Conservation (phyloP, 2,888 invertebrate species). For the Pyralis farinalis region DNA sequence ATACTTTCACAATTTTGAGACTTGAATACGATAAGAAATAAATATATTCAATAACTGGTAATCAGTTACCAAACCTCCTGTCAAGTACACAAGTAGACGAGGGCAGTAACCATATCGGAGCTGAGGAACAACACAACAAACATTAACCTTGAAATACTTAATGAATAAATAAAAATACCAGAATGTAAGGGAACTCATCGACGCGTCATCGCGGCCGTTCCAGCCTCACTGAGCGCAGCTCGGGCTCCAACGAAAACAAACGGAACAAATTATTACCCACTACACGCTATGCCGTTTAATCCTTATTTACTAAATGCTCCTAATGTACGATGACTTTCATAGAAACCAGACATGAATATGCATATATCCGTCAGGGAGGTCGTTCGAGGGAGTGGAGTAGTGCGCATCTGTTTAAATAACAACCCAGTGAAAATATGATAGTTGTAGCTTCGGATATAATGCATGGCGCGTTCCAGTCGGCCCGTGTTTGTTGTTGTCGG, state of each 20-base stretch:
- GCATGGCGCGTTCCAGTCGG: background rate
- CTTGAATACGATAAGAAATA: no score
- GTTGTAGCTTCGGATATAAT: background rate
- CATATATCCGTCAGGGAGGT: constrained; percentile 49
- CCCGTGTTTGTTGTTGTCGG: no score
- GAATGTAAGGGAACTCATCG: constrained; percentile 32
- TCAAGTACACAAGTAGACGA: no score
- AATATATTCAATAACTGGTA: no score
- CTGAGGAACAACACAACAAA: no score
- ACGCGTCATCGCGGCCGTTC: constrained; percentile 30
- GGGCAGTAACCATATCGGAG: no score
- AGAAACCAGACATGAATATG: constrained; percentile 48
- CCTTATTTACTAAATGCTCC: constrained; percentile 53
- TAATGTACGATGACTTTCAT: constrained; percentile 64
- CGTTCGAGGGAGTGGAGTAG: constrained; percentile 31
- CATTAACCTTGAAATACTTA: constrained; percentile 47
- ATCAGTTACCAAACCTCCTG: no score
- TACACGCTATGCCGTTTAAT: constrained; percentile 37
- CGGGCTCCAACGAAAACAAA: constrained; percentile 41
- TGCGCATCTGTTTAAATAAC: constrained; percentile 58
- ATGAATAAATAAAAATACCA: constrained; percentile 33
- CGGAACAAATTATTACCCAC: constrained; percentile 54
- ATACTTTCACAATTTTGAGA: no score
- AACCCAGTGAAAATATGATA: constrained; percentile 36
- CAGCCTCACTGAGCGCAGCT: constrained; percentile 19